These are phyloP conservation scores for Apostichopus leukothele DNA, from an alignment of 53 echinoderm and acorn worm species.

Conservation along the genomic window DNA sequence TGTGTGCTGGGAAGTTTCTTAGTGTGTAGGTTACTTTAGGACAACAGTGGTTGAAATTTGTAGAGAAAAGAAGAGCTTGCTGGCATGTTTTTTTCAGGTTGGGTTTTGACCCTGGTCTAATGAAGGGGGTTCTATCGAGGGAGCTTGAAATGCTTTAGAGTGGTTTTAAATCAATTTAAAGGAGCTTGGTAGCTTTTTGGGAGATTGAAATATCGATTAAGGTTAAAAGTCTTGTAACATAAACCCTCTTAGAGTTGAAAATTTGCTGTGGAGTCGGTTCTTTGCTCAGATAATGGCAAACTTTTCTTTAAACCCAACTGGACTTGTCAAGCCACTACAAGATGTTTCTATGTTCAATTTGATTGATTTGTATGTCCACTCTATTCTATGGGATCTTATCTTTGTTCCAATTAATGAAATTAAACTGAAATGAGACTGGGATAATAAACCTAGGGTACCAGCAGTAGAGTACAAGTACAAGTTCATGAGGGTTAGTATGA, in stretches of 20 bases:
- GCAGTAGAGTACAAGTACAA: too few relatives aligned
- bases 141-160: not conserved
- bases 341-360: too few relatives aligned
- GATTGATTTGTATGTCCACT: too few relatives aligned
- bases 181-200: not conserved
- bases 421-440: too few relatives aligned
- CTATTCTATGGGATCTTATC: too few relatives aligned
- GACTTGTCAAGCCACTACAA: too few relatives aligned
- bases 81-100: not conserved
- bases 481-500: too few relatives aligned
- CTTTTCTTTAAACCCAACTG: too few relatives aligned
- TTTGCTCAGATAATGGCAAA: too few relatives aligned
- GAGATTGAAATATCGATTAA: not conserved
- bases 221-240: not conserved
- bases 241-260: not conserved
- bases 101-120: not conserved
- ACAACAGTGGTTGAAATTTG: not conserved
- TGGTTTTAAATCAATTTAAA: constrained; percentile 3
- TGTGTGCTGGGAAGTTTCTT: not conserved
- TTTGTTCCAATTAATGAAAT: too few relatives aligned
- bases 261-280: too few relatives aligned
- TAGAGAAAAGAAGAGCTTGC: not conserved
- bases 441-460: too few relatives aligned
- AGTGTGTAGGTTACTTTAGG: not conserved
- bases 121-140: not conserved